Conservation (phyloP, 2,797 vertebrate genomes). For the Corythornis leucogaster region DNA sequence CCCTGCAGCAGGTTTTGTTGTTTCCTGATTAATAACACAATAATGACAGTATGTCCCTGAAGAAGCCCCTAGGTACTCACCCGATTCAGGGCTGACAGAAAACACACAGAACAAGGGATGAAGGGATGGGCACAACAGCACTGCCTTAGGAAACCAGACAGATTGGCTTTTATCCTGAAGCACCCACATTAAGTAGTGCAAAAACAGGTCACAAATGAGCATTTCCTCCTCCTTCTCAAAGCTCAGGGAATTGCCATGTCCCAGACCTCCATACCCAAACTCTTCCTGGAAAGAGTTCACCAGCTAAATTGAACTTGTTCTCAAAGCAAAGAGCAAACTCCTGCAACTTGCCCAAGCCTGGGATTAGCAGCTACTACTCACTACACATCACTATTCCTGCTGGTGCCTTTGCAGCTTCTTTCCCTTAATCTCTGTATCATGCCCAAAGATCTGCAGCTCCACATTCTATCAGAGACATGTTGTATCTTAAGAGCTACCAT, state of each 20-base stretch:
- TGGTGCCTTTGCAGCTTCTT: neutral
- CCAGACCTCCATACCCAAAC: neutral
- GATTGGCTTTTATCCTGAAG: neutral
- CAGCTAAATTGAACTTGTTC: neutral
- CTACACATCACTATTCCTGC: neutral
- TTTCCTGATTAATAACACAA: neutral
- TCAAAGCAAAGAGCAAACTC: neutral
- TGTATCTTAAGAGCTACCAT: neutral
- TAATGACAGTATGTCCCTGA: rapidly evolving
- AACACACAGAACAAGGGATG: neutral
- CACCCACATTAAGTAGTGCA: neutral
- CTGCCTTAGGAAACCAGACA: neutral
- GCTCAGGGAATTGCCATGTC: neutral
- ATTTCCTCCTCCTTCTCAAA: neutral
- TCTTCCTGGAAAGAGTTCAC: neutral
- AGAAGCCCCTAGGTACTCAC: neutral
- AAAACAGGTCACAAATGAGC: neutral
- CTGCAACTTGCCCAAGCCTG: neutral
- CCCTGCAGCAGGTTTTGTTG: neutral
- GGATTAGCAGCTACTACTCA: neutral
- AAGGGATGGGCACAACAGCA: neutral
- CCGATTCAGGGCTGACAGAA: neutral
- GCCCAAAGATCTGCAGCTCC: neutral
- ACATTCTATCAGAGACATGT: neutral
- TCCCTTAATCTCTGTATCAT: neutral